Percentiles rank a stretch among this genome's conserved stretches.
Evolutionary conservation across 92 coral and sea anemone species (phyloP).

Genomic region (Zoanthus sansibaricus): DNA sequence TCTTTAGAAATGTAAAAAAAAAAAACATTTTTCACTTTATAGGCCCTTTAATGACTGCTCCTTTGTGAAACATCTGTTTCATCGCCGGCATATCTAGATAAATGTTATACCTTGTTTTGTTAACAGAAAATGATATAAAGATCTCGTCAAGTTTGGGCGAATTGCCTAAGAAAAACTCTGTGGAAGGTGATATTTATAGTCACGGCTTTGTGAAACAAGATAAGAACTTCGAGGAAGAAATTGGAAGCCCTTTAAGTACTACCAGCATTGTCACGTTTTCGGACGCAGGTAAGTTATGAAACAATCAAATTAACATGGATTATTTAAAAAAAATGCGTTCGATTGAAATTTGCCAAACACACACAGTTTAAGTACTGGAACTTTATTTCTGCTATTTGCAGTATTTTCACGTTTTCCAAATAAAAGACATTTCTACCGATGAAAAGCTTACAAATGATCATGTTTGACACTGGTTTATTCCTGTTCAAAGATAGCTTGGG

Average conservation of each 20-base stretch:
- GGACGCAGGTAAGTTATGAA: neutral
- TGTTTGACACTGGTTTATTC: too few species aligned
- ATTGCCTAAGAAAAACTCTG: neutral
- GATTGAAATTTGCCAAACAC: too few species aligned
- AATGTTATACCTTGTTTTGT: neutral
- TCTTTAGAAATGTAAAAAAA: too few species aligned
- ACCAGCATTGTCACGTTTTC: slow-evolving; percentile 4
- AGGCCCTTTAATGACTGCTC: too few species aligned
- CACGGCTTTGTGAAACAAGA: neutral
- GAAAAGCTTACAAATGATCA: too few species aligned
- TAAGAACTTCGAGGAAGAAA: neutral
- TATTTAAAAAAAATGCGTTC: neutral
- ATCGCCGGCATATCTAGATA: neutral
- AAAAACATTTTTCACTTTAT: too few species aligned
- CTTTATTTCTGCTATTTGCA: too few species aligned
- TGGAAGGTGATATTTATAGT: slow-evolving; percentile 34
- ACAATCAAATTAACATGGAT: neutral
- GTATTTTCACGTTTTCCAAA: too few species aligned
- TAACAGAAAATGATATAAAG: neutral
- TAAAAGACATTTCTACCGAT: too few species aligned
- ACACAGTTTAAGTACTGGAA: too few species aligned
- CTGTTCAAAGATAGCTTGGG: too few species aligned
- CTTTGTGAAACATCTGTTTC: too few species aligned
- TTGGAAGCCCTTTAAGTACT: slow-evolving; percentile 2
- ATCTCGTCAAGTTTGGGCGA: neutral